Base-by-base conservation (phyloP, 1,140 invertebrate species). In the Bilobella aurantiaca region DNA sequence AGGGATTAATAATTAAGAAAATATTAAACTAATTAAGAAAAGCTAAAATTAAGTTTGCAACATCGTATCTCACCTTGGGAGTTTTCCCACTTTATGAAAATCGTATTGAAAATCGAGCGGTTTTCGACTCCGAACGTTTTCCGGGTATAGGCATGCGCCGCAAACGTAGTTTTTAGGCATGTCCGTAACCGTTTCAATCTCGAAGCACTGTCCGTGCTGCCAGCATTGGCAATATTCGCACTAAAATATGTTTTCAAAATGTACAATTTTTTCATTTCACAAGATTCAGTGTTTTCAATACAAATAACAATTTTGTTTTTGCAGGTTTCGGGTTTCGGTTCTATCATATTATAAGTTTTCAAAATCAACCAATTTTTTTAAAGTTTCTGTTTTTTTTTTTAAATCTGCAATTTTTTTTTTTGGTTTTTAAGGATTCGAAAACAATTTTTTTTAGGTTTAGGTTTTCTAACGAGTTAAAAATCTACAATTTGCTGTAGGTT, bases 141-240 rank as follows among this genome's bases (percentile, higher is more conserved):
- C 81, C 5, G 93, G 88, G 81, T 91, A 83, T 63, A 84, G 82
- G 76, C 93, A 96, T 60, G 91, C 89, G 63, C 82, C 86, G 77
- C 93, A 96, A 46, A 94, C 83, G 77, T 95, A 95, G 75, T 90
- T 91, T 56, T 91, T 88, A 0, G 92, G 91, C 14, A 94, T 89
- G 76, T 93, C 82, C 14, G 81, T 82, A 69, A 91, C 89, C 31
- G 82, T 83, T 64, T 87, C 84, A 65, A 93, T 90, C 53, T 86
- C 85, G 75, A 92, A 89, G 74, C 92, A 96, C 42, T 84, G 81
- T 0, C 90, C 91, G 77, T 96, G 93, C 77, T 96, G 93, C 93
- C 93, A 96, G 76, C 90, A 93, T 14, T 94, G 78, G 74, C 93
- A 96, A 25, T 93, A 80, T 75, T 96, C 93, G 78, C 93, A 96